Percentiles rank a stretch among this genome's conserved stretches.
phyloP scores from a whole-genome alignment of 2,888 invertebrate species.

The Bombyx huttoni region DNA sequence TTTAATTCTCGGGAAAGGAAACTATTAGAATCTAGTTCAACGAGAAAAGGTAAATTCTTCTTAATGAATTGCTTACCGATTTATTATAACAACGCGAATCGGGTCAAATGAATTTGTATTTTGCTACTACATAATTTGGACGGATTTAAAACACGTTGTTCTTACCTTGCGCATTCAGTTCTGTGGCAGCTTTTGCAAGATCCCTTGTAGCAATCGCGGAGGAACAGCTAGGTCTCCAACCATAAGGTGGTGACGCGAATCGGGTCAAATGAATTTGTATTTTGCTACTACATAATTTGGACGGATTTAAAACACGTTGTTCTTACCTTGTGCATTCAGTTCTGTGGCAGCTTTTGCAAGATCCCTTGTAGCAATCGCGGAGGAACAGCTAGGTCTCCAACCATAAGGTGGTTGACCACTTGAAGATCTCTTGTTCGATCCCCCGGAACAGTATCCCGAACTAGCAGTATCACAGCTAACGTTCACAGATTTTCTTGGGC shows the following conservation, averaged over 20 bases:
- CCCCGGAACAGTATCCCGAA: constrained; percentile 64
- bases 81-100: too few species aligned
- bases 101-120: too few species aligned
- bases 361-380: constrained; percentile 71
- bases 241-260: constrained; percentile 46
- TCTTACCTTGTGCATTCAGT: constrained; percentile 79
- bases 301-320: too few species aligned
- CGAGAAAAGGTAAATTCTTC: too few species aligned
- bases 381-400: constrained; percentile 73
- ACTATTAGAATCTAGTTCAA: too few species aligned
- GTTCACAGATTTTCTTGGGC: constrained; percentile 63
- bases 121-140: too few species aligned
- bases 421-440: constrained; percentile 59
- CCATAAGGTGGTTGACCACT: constrained; percentile 68
- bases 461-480: constrained; percentile 66
- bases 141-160: not conserved
- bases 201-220: constrained; percentile 73
- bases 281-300: too few species aligned
- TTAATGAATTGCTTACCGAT: too few species aligned
- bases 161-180: constrained; percentile 81
- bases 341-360: constrained; percentile 77
- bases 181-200: constrained; percentile 76
- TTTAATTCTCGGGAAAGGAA: not conserved
- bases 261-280: too few species aligned
- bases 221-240: constrained; percentile 74